Evolutionary conservation across 2,797 vertebrate genomes (phyloP).

Genomic region (Enteromius mattozi): DNA sequence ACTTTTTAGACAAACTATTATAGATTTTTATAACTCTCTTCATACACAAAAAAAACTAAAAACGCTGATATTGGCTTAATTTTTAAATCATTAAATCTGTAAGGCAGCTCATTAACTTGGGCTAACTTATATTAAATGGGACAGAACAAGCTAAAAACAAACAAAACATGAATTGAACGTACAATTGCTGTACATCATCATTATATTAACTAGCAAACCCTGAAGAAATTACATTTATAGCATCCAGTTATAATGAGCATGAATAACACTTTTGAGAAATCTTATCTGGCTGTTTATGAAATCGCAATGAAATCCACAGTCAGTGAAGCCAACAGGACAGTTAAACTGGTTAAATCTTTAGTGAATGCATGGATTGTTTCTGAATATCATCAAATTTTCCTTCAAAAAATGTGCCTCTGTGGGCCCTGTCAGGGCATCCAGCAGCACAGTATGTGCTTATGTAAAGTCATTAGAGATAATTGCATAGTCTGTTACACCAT

Average conservation of each 20-base stretch:
- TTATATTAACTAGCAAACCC: background rate
- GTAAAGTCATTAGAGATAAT: conserved; percentile 31
- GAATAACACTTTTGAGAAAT: background rate
- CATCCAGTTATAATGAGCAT: background rate
- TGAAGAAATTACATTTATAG: background rate
- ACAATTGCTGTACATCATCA: background rate
- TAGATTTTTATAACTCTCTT: background rate
- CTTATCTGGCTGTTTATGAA: background rate
- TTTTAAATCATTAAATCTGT: background rate
- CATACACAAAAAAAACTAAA: background rate
- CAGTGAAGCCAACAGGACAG: background rate
- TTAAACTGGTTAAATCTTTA: conserved; percentile 8
- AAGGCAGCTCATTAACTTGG: background rate
- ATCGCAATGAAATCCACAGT: background rate
- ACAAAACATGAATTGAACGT: background rate
- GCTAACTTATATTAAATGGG: background rate
- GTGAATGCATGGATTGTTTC: background rate
- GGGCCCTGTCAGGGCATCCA: conserved; percentile 20
- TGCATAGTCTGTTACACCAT: background rate
- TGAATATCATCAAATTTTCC: background rate
- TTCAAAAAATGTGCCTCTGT: background rate
- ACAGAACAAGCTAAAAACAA: background rate
- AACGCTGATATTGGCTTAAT: background rate
- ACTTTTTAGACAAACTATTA: background rate
- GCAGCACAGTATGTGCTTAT: conserved; percentile 18